phyloP scores from a whole-genome alignment of 2,113 vertebrate species.

The Gallinago jamesoni region DNA sequence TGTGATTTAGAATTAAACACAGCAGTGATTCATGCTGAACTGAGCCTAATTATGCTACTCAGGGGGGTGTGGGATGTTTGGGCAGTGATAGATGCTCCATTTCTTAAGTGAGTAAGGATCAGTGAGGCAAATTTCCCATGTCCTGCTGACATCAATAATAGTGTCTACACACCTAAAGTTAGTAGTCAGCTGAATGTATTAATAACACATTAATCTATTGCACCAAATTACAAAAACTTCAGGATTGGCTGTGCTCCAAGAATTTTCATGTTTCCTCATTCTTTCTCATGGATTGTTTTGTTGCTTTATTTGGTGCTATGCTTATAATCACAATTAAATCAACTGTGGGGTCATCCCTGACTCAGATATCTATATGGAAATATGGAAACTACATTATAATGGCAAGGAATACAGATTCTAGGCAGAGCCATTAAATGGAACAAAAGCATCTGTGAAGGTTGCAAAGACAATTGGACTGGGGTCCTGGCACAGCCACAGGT shows the following conservation, averaged over 20 bases:
- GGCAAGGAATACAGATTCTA: neutral
- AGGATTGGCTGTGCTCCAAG: neutral
- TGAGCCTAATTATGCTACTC: neutral
- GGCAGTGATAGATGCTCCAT: neutral
- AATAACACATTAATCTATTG: neutral
- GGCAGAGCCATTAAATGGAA: neutral
- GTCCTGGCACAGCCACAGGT: neutral
- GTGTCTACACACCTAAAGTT: neutral
- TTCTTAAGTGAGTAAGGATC: neutral
- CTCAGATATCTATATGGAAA: fast-evolving
- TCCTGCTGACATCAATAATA: neutral
- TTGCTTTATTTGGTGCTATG: neutral
- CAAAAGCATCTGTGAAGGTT: neutral
- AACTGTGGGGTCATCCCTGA: neutral
- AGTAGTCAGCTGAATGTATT: neutral
- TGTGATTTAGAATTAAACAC: neutral
- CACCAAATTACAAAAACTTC: neutral
- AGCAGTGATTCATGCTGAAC: neutral
- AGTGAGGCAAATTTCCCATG: neutral
- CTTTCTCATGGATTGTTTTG: neutral
- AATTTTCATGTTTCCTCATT: neutral
- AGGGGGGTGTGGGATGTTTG: neutral
- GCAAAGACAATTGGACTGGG: neutral
- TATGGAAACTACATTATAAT: neutral
- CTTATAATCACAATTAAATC: neutral